Percentiles rank a stretch among this genome's conserved stretches.
These are phyloP conservation scores for Odontamblyopus rebecca DNA, from an alignment of 2,797 vertebrate genomes.

Conservation along the genomic window DNA sequence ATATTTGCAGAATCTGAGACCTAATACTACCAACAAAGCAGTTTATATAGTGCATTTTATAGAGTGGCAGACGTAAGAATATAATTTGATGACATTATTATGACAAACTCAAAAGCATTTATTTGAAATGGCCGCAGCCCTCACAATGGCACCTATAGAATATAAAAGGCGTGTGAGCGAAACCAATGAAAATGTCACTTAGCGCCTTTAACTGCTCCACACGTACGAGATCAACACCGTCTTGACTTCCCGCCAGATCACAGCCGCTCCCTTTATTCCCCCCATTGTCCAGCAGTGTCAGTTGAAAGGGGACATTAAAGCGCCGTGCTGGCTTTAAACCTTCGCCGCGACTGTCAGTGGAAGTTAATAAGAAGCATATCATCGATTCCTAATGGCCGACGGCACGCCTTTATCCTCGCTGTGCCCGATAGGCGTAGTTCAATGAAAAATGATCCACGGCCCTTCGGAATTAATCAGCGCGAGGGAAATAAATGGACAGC, in stretches of 20 bases:
- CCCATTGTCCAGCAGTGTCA: not conserved
- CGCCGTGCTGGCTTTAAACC: not conserved
- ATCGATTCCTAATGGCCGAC: constrained; percentile 20
- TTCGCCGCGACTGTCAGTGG: constrained; percentile 11
- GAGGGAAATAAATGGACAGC: constrained; percentile 25
- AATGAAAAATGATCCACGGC: constrained; percentile 38
- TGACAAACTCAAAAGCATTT: too few species aligned
- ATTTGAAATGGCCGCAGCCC: too few species aligned
- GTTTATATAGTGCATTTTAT: not conserved
- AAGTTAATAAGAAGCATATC: constrained; percentile 19
- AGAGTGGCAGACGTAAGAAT: not conserved
- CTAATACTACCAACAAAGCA: too few species aligned
- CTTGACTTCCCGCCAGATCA: constrained; percentile 1
- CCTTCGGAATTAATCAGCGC: constrained; percentile 34
- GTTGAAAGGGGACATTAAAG: constrained; percentile 8
- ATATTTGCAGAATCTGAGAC: too few species aligned
- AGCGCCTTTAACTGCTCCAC: not conserved
- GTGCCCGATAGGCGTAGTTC: constrained; percentile 20
- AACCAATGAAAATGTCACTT: too few species aligned
- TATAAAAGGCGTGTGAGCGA: too few species aligned
- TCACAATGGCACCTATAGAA: too few species aligned
- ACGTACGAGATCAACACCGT: not conserved
- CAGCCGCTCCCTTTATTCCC: not conserved
- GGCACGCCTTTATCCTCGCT: constrained; percentile 12
- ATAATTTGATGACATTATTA: too few species aligned